phyloP scores from a whole-genome alignment of 92 coral and sea anemone genomes.

The Hydrozoanthus gracilis region DNA sequence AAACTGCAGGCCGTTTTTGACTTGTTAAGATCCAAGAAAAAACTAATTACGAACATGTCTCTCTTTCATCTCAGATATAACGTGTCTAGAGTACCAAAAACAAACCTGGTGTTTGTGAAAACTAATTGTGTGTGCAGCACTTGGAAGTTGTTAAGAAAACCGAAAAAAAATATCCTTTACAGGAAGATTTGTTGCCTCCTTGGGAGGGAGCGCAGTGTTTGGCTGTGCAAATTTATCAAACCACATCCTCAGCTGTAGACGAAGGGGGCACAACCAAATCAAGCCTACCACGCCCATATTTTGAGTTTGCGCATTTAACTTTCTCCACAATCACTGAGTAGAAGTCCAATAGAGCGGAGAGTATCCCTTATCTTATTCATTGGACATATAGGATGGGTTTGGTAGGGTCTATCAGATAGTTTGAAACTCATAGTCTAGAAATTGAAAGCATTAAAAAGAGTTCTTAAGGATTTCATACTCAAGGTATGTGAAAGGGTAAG shows the following conservation, averaged over 20 bases:
- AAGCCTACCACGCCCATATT: too few species aligned
- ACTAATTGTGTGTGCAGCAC: conserved; percentile 3
- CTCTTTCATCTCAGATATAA: conserved; percentile 30
- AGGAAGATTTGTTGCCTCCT: neutral
- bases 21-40: neutral
- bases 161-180: conserved; percentile 56
- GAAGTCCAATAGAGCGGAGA: too few species aligned
- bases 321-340: too few species aligned
- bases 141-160: conserved; percentile 12
- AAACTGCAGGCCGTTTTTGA: neutral
- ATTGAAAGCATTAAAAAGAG: too few species aligned
- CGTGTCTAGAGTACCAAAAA: conserved; percentile 1
- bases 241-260: neutral
- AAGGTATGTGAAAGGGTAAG: too few species aligned
- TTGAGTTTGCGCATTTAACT: too few species aligned
- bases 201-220: neutral
- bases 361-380: too few species aligned
- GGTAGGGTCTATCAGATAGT: too few species aligned
- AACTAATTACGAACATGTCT: neutral
- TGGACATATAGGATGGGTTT: too few species aligned
- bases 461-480: too few species aligned
- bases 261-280: neutral
- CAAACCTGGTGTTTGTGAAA: conserved; percentile 52
- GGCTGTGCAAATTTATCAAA: neutral
- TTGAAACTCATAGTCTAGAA: too few species aligned